Percentiles rank a stretch among this genome's conserved stretches.
Conservation (phyloP, 23 tunicate genomes). For the Clavelina lepadiformis region DNA sequence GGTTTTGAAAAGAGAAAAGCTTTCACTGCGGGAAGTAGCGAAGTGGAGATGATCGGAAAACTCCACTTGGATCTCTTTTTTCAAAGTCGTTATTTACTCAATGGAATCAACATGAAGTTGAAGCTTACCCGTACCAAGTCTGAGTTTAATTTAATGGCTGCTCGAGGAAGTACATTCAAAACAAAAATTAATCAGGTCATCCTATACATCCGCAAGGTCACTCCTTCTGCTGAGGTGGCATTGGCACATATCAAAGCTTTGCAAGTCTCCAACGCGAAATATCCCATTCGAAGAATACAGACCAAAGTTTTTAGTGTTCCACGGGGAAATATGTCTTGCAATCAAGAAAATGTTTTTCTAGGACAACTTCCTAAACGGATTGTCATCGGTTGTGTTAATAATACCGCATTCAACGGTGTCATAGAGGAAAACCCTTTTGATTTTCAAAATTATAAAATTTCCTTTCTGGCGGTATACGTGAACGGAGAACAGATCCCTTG, state of each 20-base stretch:
- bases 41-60: slow-evolving; percentile 3
- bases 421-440: slow-evolving; percentile 24
- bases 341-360: slow-evolving; percentile 30
- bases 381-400: slow-evolving; percentile 14
- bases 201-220: slow-evolving; percentile 12
- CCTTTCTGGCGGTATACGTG: slow-evolving; percentile 5
- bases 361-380: slow-evolving; percentile 17
- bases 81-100: slow-evolving; percentile 23
- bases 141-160: slow-evolving; percentile 3
- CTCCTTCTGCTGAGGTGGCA: slow-evolving; percentile 5
- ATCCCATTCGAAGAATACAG: slow-evolving; percentile 1
- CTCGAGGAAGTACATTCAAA: neutral
- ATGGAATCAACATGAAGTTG: slow-evolving; percentile 17
- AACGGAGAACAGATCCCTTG: slow-evolving; percentile 15
- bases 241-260: slow-evolving; percentile 26
- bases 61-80: slow-evolving; percentile 28
- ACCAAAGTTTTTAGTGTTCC: slow-evolving; percentile 7
- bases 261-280: neutral
- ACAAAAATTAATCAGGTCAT: slow-evolving; percentile 3
- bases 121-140: slow-evolving; percentile 3
- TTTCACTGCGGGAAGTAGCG: slow-evolving; percentile 6
- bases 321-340: neutral
- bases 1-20: slow-evolving; percentile 22
- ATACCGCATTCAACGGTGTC: slow-evolving; percentile 14
- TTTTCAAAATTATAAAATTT: slow-evolving; percentile 18